phyloP scores from a whole-genome alignment of 2,113 vertebrate genomes.

The Leucopsar rothschildi region DNA sequence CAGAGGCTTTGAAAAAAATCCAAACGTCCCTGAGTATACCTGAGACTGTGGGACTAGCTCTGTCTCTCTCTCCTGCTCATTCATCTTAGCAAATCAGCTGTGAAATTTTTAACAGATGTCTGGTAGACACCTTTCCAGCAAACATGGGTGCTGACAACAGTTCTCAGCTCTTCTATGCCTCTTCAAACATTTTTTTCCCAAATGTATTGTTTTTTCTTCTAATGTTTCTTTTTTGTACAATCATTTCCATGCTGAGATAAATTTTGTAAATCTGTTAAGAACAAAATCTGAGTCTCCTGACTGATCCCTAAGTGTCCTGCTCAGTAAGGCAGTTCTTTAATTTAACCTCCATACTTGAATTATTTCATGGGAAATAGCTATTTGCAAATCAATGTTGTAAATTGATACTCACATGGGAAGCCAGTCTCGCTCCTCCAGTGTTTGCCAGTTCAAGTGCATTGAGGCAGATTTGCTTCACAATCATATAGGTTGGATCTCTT shows the following conservation, averaged over 20 bases:
- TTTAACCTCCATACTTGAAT: not conserved
- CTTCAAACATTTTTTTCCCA: not conserved
- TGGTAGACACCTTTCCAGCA: not conserved
- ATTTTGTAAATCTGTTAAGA: not conserved
- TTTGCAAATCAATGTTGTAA: not conserved
- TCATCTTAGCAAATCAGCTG: not conserved
- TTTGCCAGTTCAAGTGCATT: not conserved
- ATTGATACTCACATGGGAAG: not conserved
- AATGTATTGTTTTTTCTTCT: not conserved
- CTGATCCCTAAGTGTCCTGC: not conserved
- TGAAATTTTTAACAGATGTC: not conserved
- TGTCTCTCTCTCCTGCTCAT: not conserved
- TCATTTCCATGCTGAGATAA: not conserved
- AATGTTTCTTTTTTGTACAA: not conserved
- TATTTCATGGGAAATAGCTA: not conserved
- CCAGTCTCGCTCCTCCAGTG: not conserved
- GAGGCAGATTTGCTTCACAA: not conserved
- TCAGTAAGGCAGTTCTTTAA: not conserved
- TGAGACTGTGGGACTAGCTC: not conserved
- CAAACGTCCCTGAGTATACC: not conserved
- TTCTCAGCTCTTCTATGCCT: not conserved
- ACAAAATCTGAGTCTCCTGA: not conserved
- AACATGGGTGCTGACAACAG: rapidly evolving
- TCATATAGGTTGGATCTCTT: not conserved
- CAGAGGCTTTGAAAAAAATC: not conserved